Conservation (phyloP, 2,888 invertebrate species). For the Clostera curtula region DNA sequence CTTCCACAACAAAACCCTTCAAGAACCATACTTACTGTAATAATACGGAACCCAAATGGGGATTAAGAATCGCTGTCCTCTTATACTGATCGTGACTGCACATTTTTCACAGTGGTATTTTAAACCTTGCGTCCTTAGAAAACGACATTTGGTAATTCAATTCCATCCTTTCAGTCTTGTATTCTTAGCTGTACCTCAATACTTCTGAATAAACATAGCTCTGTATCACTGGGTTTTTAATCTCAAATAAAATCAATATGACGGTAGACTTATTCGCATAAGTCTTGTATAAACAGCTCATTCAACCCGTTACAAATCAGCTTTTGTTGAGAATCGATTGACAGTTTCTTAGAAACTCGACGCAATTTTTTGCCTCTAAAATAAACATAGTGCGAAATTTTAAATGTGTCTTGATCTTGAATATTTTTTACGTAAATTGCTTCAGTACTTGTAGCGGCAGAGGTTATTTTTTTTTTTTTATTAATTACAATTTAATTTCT, state of each 20-base stretch:
- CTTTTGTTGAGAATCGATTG: slow-evolving; percentile 36
- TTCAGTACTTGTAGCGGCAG: no score
- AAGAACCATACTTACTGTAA: no score
- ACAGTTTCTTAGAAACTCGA: slow-evolving; percentile 29
- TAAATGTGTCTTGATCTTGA: slow-evolving; percentile 9
- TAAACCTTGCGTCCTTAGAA: neutral
- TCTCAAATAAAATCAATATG: slow-evolving; percentile 35
- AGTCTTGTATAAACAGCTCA: slow-evolving; percentile 49
- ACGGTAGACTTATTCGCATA: slow-evolving; percentile 44
- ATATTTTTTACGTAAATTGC: no score
- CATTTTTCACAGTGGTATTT: neutral
- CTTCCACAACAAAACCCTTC: no score
- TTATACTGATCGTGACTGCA: no score
- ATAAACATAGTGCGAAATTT: slow-evolving; percentile 29
- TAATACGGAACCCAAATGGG: no score
- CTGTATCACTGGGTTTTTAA: slow-evolving; percentile 31
- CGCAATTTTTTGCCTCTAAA: slow-evolving; percentile 24
- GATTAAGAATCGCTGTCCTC: no score
- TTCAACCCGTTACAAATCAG: slow-evolving; percentile 42
- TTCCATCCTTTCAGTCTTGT: slow-evolving; percentile 34
- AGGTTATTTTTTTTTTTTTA: no score
- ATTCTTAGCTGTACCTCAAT: slow-evolving; percentile 52
- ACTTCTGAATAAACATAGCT: slow-evolving; percentile 53
- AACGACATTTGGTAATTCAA: slow-evolving; percentile 4
- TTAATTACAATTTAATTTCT: no score